Percentiles rank a stretch among this genome's conserved stretches.
Conservation (phyloP, 2,113 vertebrate species). For the Hypomesus transpacificus region DNA sequence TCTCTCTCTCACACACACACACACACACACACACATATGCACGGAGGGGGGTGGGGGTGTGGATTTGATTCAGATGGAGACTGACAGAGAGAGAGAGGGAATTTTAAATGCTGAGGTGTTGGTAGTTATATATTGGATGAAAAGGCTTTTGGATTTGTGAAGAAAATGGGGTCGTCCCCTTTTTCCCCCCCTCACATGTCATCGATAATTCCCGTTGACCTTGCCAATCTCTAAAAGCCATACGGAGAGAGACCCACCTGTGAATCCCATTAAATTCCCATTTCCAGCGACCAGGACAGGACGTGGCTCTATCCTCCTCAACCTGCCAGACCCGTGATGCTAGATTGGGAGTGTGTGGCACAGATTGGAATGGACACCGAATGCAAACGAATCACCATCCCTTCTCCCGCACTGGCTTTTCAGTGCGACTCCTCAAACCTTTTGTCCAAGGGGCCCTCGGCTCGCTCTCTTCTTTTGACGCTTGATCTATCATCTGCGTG, state of each 20-base stretch:
- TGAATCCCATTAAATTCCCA: background rate
- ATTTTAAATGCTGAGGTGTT: conserved; percentile 22
- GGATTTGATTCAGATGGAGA: conserved; percentile 42
- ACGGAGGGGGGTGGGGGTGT: background rate
- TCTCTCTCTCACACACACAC: background rate
- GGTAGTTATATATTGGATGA: conserved; percentile 36
- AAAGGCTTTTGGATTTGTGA: conserved; percentile 27
- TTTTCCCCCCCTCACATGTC: conserved; percentile 13
- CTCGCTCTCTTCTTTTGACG: background rate
- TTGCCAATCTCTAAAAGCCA: conserved; percentile 26
- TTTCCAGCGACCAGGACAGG: no score
- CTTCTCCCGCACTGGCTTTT: no score
- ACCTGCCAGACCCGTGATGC: background rate
- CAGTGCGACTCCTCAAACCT: no score
- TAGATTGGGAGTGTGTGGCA: no score
- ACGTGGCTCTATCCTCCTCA: background rate
- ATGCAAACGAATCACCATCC: no score
- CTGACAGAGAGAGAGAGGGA: conserved; percentile 24
- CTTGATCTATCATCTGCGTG: conserved; percentile 35
- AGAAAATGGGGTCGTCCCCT: conserved; percentile 26
- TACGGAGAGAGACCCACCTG: conserved; percentile 1
- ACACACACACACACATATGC: background rate
- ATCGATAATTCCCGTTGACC: conserved; percentile 32
- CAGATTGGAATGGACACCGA: no score
- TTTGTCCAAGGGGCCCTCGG: no score